These are phyloP conservation scores for Atta colombica DNA, from an alignment of 1,140 invertebrate genomes.

Conservation along the genomic window DNA sequence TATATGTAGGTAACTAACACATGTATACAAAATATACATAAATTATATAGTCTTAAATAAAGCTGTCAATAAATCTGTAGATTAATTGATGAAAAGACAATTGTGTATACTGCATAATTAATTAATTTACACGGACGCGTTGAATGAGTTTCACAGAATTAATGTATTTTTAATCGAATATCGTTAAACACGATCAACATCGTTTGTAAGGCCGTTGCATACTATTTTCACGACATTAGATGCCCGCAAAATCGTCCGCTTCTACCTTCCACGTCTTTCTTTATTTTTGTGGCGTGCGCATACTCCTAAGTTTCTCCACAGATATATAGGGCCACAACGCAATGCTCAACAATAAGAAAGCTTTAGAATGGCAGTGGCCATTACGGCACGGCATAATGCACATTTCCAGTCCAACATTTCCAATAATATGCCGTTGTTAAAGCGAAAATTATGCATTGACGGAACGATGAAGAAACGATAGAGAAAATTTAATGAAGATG, in stretches of 20 bases:
- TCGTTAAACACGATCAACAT: conserved; percentile 52
- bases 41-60: not conserved
- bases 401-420: conserved; percentile 52
- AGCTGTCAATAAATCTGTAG: not conserved
- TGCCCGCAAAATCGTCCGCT: conserved; percentile 56
- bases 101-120: not conserved
- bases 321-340: conserved; percentile 49
- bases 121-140: not conserved
- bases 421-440: conserved; percentile 51
- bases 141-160: conserved; percentile 6
- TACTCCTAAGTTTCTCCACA: conserved; percentile 57
- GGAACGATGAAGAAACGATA: conserved; percentile 48
- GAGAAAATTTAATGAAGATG: conserved; percentile 42
- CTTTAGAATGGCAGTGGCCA: conserved; percentile 60
- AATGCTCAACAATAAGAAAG: conserved; percentile 61
- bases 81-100: conserved; percentile 22
- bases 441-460: conserved; percentile 64
- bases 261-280: not conserved
- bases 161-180: conserved; percentile 63
- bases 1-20: not conserved
- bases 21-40: not conserved
- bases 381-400: conserved; percentile 43
- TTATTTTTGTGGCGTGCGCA: conserved; percentile 19
- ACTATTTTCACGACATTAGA: conserved; percentile 49
- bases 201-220: conserved; percentile 12